These are phyloP conservation scores for Plagodis dolabraria DNA, from an alignment of 2,888 invertebrate genomes.

Conservation along the genomic window DNA sequence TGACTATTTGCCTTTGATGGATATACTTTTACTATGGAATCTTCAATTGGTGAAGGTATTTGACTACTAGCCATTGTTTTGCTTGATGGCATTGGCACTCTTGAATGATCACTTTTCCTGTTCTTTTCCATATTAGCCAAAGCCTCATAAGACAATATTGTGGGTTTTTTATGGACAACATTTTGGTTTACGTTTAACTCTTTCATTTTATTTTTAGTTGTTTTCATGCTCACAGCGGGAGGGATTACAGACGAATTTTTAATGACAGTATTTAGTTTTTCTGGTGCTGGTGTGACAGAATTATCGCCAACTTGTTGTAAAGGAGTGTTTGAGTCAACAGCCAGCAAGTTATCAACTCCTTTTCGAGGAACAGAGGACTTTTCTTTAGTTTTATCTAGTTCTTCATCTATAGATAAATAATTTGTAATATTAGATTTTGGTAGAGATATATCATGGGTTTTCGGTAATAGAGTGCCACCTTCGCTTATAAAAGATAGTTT, in stretches of 20 bases:
- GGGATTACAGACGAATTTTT: slow-evolving; percentile 23
- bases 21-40: slow-evolving; percentile 41
- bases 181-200: slow-evolving; percentile 34
- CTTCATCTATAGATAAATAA: slow-evolving; percentile 53
- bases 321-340: slow-evolving; percentile 15
- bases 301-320: slow-evolving; percentile 4
- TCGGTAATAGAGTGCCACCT: slow-evolving; percentile 58
- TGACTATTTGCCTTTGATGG: slow-evolving; percentile 58
- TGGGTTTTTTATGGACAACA: slow-evolving; percentile 58
- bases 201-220: slow-evolving; percentile 15
- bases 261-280: slow-evolving; percentile 20
- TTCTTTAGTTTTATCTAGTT: slow-evolving; percentile 54
- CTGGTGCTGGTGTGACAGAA: not conserved
- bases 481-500: slow-evolving; percentile 56
- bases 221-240: slow-evolving; percentile 1
- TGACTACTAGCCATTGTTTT: slow-evolving; percentile 47
- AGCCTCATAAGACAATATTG: slow-evolving; percentile 57
- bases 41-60: slow-evolving; percentile 47
- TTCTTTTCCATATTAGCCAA: slow-evolving; percentile 51
- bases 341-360: slow-evolving; percentile 47
- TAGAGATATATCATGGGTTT: slow-evolving; percentile 45
- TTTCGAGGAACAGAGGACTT: slow-evolving; percentile 54
- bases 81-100: slow-evolving; percentile 43
- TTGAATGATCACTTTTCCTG: slow-evolving; percentile 36
- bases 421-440: slow-evolving; percentile 51